Conservation (phyloP, 2,113 vertebrate species). For the Tauraco erythrolophus region DNA sequence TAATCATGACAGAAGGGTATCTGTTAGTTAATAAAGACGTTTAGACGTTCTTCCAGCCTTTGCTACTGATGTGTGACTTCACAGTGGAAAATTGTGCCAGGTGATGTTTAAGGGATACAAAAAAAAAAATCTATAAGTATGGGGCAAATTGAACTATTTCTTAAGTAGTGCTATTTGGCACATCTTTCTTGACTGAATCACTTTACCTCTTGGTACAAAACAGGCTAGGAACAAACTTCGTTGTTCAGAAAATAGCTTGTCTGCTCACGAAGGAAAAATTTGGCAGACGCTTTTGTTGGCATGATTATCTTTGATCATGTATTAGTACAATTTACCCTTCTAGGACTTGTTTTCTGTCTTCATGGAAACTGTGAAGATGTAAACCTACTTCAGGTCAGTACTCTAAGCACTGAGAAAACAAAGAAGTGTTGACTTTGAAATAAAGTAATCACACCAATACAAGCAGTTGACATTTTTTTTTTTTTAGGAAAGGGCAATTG, state of each 20-base stretch:
- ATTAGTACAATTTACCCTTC: neutral
- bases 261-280: neutral
- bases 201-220: neutral
- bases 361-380: neutral
- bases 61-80: fast-evolving
- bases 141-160: fast-evolving
- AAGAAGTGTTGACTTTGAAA: neutral
- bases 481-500: neutral
- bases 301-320: neutral
- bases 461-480: neutral
- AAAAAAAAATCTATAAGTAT: neutral
- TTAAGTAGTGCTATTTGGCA: neutral
- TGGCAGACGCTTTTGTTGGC: neutral
- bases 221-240: neutral
- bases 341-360: neutral
- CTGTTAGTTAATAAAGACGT: neutral
- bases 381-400: neutral
- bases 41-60: neutral
- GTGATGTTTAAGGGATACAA: neutral
- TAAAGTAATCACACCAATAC: neutral
- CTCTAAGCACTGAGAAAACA: neutral
- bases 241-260: neutral
- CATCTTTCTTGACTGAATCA: neutral
- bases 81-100: neutral
- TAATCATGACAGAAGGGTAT: neutral